Conservation (phyloP, 2,888 invertebrate species). For the Sinotaia quadrata region DNA sequence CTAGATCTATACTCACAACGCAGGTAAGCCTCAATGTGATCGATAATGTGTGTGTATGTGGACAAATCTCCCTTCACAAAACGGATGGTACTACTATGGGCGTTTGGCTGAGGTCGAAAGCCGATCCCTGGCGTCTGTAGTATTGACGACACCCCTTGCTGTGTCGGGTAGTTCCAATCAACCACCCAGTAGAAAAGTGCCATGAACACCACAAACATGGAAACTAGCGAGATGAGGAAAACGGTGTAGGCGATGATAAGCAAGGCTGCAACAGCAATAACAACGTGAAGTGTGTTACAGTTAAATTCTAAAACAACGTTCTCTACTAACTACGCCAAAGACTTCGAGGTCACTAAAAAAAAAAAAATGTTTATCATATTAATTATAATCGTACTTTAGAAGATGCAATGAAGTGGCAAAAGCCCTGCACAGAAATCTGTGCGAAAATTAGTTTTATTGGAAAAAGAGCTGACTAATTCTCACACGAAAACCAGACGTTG, state of each 20-base stretch:
- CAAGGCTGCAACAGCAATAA: slow-evolving; percentile 31
- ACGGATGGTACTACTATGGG: slow-evolving; percentile 96
- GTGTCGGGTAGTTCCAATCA: slow-evolving; percentile 48
- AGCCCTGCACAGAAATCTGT: too few species aligned
- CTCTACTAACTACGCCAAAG: too few species aligned
- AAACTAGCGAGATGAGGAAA: slow-evolving; percentile 91
- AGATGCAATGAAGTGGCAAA: too few species aligned
- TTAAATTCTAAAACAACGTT: too few species aligned
- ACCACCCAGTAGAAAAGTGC: slow-evolving; percentile 80
- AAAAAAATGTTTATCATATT: too few species aligned
- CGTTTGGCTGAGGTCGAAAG: slow-evolving; percentile 94
- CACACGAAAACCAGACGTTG: too few species aligned
- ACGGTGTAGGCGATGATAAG: slow-evolving; percentile 88
- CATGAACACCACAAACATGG: slow-evolving; percentile 94
- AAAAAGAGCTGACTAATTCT: too few species aligned
- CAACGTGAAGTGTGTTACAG: background rate
- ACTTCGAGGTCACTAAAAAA: too few species aligned
- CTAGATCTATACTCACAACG: slow-evolving; percentile 74
- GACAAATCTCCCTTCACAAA: slow-evolving; percentile 77
- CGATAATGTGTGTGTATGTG: slow-evolving; percentile 57
- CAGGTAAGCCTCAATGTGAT: slow-evolving; percentile 76
- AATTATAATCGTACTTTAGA: too few species aligned
- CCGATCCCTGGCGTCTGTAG: slow-evolving; percentile 82
- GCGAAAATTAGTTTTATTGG: too few species aligned
- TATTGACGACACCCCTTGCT: slow-evolving; percentile 46